Conservation (phyloP, 1,140 invertebrate genomes). For the Teleogryllus occipitalis region DNA sequence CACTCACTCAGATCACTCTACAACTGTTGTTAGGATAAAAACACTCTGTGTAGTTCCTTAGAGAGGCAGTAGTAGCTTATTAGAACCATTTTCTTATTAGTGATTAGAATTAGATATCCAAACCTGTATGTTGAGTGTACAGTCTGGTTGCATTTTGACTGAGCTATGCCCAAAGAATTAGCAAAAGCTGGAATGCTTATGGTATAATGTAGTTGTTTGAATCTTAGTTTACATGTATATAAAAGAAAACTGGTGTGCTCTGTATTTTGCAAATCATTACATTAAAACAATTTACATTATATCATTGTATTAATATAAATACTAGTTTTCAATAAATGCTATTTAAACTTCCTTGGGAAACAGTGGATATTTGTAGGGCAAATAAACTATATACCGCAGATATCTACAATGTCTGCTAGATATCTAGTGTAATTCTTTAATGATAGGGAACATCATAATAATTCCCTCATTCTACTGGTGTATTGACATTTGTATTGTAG, state of each 20-base stretch:
- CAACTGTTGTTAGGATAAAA: background rate
- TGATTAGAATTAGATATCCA: background rate
- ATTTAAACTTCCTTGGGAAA: too few relatives aligned
- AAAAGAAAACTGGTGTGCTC: background rate
- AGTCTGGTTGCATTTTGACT: constrained; percentile 16
- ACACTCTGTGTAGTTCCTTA: background rate
- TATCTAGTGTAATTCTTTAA: too few relatives aligned
- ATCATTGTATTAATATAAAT: too few relatives aligned
- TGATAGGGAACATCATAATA: too few relatives aligned
- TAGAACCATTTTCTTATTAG: constrained; percentile 6
- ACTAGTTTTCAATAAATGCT: too few relatives aligned
- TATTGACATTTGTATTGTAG: too few relatives aligned
- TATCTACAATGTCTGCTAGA: too few relatives aligned
- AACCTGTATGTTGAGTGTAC: constrained; percentile 14
- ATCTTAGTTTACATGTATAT: background rate
- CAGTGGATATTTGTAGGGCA: too few relatives aligned
- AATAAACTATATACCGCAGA: too few relatives aligned
- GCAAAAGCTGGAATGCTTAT: background rate
- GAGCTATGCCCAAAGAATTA: background rate
- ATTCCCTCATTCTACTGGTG: too few relatives aligned
- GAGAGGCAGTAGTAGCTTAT: background rate
- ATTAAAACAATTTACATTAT: too few relatives aligned
- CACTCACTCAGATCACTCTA: background rate
- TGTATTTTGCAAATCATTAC: constrained; percentile 1
- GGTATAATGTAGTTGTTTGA: background rate